Evolutionary conservation across 1,140 invertebrate species (phyloP).

Genomic region (Heliconius melpomene): DNA sequence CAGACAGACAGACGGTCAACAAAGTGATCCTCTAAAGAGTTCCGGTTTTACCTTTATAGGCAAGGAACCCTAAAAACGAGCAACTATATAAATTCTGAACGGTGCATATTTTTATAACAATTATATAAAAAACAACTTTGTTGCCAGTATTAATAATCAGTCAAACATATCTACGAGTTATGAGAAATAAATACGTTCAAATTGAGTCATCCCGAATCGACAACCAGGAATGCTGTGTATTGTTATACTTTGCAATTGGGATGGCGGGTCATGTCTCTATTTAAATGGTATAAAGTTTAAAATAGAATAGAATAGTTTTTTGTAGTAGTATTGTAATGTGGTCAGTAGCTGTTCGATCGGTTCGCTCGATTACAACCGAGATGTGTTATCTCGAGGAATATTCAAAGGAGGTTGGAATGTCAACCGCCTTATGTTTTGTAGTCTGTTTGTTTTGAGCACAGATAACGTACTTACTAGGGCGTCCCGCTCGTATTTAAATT

Average conservation of each 20-base stretch:
- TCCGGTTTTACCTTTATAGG: neutral
- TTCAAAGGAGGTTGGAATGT: conserved; percentile 64
- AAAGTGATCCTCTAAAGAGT: neutral
- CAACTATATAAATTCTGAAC: neutral
- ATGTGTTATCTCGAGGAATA: conserved; percentile 65
- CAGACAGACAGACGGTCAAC: no score
- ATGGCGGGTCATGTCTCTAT: conserved; percentile 27
- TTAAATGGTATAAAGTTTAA: conserved; percentile 38
- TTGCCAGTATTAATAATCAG: conserved; percentile 39
- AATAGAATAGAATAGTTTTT: conserved; percentile 28
- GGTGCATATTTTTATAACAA: neutral
- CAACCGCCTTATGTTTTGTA: conserved; percentile 54
- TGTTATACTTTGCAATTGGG: conserved; percentile 26
- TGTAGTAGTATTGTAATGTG: conserved; percentile 31
- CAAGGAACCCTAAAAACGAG: neutral
- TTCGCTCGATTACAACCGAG: conserved; percentile 58
- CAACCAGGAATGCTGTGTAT: conserved; percentile 59
- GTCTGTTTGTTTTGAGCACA: conserved; percentile 60
- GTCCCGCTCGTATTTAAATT: conserved; percentile 31
- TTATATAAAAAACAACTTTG: conserved; percentile 14
- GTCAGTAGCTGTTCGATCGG: conserved; percentile 48
- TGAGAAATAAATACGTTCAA: conserved; percentile 60
- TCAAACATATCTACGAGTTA: conserved; percentile 52
- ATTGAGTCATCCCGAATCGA: conserved; percentile 66
- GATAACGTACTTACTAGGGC: conserved; percentile 44